Percentiles rank a stretch among this genome's conserved stretches.
Evolutionary conservation across 2,888 invertebrate species (phyloP).

Genomic region (Parelbella ahira): DNA sequence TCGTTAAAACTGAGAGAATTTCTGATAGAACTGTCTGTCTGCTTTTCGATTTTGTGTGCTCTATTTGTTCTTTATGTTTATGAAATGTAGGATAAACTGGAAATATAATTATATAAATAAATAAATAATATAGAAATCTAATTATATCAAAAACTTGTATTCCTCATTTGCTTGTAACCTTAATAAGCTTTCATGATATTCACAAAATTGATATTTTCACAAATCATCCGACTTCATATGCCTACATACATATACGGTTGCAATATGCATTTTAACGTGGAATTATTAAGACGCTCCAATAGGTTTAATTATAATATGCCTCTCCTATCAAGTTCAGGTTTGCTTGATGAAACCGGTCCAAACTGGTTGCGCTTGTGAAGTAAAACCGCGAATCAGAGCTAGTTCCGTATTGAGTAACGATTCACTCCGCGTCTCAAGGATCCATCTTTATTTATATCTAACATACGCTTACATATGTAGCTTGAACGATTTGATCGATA

Average conservation of each 20-base stretch:
- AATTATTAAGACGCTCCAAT: slow-evolving; percentile 19
- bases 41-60: too few relatives aligned
- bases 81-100: too few relatives aligned
- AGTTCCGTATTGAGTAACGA: slow-evolving; percentile 32
- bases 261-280: slow-evolving; percentile 8
- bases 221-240: too few relatives aligned
- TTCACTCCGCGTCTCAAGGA: slow-evolving; percentile 33
- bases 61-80: too few relatives aligned
- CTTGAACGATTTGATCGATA: slow-evolving; percentile 15
- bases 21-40: too few relatives aligned
- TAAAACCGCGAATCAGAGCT: slow-evolving; percentile 32
- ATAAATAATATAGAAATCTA: too few relatives aligned
- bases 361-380: slow-evolving; percentile 30
- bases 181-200: too few relatives aligned
- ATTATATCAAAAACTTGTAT: too few relatives aligned
- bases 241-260: background rate
- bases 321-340: slow-evolving; percentile 24
- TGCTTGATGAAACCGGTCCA: slow-evolving; percentile 22
- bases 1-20: slow-evolving; percentile 24
- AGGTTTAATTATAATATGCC: slow-evolving; percentile 14
- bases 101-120: too few relatives aligned
- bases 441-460: slow-evolving; percentile 35
- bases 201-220: too few relatives aligned
- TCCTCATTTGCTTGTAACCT: too few relatives aligned
- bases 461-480: slow-evolving; percentile 27